Evolutionary conservation across 1,140 invertebrate species (phyloP).

Genomic region (Drosophila willistoni): DNA sequence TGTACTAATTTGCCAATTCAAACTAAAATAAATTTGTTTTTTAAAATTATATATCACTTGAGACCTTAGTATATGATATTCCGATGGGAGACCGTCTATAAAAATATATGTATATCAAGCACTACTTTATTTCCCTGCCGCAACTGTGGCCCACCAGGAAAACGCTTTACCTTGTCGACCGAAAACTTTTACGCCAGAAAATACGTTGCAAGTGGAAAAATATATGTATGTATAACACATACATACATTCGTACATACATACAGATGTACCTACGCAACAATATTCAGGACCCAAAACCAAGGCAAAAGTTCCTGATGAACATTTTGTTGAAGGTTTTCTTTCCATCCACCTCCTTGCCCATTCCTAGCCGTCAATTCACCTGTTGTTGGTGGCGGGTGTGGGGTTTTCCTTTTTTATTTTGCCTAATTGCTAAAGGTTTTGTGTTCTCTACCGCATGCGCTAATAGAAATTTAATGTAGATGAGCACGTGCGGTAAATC

Average conservation of each 20-base stretch:
- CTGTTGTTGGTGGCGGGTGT: too few relatives aligned
- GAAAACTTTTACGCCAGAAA: constrained; percentile 48
- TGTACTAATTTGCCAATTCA: too few relatives aligned
- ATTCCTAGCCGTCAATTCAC: too few relatives aligned
- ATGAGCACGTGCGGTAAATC: constrained; percentile 63
- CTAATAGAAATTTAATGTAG: constrained; percentile 77
- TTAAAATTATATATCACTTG: too few relatives aligned
- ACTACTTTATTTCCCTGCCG: constrained; percentile 46
- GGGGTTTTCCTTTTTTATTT: neutral
- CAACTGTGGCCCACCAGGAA: neutral
- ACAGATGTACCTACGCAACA: constrained; percentile 6
- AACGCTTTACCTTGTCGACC: constrained; percentile 27
- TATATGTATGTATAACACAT: constrained; percentile 1
- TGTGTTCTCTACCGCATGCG: constrained; percentile 22
- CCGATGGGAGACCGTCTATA: constrained; percentile 8
- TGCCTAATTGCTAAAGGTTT: constrained; percentile 63
- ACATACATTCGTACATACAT: constrained; percentile 18
- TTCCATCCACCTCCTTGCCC: too few relatives aligned
- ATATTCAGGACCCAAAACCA: neutral
- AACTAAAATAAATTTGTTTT: too few relatives aligned
- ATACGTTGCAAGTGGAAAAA: constrained; percentile 58
- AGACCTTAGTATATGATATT: constrained; percentile 47
- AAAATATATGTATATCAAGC: neutral
- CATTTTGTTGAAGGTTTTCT: constrained; percentile 21
- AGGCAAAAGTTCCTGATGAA: constrained; percentile 35